phyloP scores from a whole-genome alignment of 1,140 invertebrate species.

The Anadara kagoshimensis region DNA sequence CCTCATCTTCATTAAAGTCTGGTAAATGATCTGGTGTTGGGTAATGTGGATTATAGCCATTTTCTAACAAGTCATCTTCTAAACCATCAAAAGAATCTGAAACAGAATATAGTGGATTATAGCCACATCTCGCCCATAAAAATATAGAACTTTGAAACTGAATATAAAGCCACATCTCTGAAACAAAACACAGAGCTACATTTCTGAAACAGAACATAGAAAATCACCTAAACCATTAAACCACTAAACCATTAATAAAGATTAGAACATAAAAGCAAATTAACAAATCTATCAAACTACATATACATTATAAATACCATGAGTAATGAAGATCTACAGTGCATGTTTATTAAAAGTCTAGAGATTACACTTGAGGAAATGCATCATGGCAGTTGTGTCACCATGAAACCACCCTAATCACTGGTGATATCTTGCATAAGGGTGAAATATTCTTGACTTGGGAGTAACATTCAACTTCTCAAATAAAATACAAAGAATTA shows the following conservation, averaged over 20 bases:
- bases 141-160: neutral
- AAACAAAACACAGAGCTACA: too few relatives aligned
- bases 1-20: constrained; percentile 1
- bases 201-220: too few relatives aligned
- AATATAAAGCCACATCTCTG: neutral
- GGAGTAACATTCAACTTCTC: neutral
- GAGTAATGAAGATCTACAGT: too few relatives aligned
- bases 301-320: too few relatives aligned
- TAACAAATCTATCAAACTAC: too few relatives aligned
- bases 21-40: constrained; percentile 7
- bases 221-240: too few relatives aligned
- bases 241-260: too few relatives aligned
- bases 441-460: neutral
- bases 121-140: neutral
- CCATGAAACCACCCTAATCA: neutral
- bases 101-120: neutral
- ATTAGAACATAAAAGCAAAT: too few relatives aligned
- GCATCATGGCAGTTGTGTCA: neutral
- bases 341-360: too few relatives aligned
- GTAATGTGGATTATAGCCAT: constrained; percentile 31
- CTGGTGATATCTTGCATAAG: neutral
- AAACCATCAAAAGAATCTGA: constrained; percentile 54
- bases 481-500: neutral
- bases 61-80: constrained; percentile 51
- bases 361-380: too few relatives aligned